A percentile compares a stretch with the other conserved stretches of the same genome.
phyloP scores from a whole-genome alignment of 64 coral and sea anemone species.

The Actinia equina region DNA sequence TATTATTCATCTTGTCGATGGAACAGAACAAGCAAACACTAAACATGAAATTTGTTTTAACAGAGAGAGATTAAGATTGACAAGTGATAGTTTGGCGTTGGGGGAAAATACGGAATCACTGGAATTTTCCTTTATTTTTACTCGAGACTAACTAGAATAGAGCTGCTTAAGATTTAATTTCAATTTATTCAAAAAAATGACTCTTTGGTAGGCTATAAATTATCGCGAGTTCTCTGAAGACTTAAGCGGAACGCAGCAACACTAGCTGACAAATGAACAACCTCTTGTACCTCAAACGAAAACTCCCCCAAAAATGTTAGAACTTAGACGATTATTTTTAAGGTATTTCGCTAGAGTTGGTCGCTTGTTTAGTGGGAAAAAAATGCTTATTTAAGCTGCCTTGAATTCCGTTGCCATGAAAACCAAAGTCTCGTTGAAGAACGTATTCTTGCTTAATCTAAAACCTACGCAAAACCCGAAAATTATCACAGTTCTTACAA shows the following conservation, averaged over 20 bases:
- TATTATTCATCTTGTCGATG: conserved; percentile 46
- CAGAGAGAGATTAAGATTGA: not conserved
- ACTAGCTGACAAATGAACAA: not conserved
- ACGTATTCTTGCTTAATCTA: conserved; percentile 2
- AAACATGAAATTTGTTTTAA: not conserved
- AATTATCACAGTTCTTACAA: not conserved
- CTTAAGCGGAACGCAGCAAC: not conserved
- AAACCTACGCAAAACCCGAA: not conserved
- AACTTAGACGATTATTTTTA: not conserved
- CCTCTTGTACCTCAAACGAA: not conserved
- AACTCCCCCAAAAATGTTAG: not conserved
- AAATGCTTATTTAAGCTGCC: not conserved
- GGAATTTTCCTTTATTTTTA: not conserved
- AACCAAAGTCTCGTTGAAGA: not conserved
- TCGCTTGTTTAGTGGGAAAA: not conserved
- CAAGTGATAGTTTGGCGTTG: not conserved
- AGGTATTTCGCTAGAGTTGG: not conserved
- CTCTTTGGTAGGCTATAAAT: not conserved
- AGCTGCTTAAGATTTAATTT: not conserved
- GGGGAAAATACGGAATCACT: not conserved
- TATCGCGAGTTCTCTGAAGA: not conserved
- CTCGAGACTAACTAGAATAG: not conserved
- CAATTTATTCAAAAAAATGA: not conserved
- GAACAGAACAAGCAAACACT: not conserved
- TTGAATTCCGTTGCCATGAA: not conserved